Evolutionary conservation across 1,140 invertebrate genomes (phyloP).

Genomic region (Lasaia peninsularis): DNA sequence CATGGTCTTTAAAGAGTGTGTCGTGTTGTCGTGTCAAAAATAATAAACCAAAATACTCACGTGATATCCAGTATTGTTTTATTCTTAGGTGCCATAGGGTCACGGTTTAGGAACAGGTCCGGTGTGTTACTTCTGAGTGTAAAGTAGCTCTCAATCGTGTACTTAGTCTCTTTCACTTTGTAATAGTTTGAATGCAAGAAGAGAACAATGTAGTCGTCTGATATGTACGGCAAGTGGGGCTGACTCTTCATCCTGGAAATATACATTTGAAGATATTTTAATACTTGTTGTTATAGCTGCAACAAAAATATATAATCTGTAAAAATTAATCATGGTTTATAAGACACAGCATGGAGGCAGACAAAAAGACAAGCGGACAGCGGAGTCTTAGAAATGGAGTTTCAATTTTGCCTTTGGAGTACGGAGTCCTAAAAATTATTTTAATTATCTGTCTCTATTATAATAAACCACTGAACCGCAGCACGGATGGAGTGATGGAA

Average conservation of each 20-base stretch:
- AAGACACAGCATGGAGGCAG: too few species aligned
- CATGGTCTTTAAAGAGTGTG: too few species aligned
- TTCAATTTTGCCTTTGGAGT: too few species aligned
- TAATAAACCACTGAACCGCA: too few species aligned
- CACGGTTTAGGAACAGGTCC: slow-evolving; percentile 76
- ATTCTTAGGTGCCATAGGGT: slow-evolving; percentile 69
- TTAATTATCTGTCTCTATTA: too few species aligned
- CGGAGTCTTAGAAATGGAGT: too few species aligned
- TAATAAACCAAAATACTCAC: slow-evolving; percentile 49
- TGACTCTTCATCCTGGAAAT: slow-evolving; percentile 78
- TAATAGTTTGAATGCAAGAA: slow-evolving; percentile 80
- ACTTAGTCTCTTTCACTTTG: slow-evolving; percentile 78
- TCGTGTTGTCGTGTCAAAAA: background rate
- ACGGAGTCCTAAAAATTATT: too few species aligned
- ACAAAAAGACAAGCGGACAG: too few species aligned
- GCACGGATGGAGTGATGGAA: too few species aligned
- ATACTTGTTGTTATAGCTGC: too few species aligned
- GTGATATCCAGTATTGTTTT: slow-evolving; percentile 74
- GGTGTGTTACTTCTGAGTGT: slow-evolving; percentile 76
- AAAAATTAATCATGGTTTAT: too few species aligned
- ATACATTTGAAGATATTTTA: background rate
- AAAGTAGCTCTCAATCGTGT: slow-evolving; percentile 79
- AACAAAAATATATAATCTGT: too few species aligned
- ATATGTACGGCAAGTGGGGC: slow-evolving; percentile 78
- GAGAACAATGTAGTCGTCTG: slow-evolving; percentile 78